Evolutionary conservation across 2,888 invertebrate genomes (phyloP).

Genomic region (Nemurella pictetii): DNA sequence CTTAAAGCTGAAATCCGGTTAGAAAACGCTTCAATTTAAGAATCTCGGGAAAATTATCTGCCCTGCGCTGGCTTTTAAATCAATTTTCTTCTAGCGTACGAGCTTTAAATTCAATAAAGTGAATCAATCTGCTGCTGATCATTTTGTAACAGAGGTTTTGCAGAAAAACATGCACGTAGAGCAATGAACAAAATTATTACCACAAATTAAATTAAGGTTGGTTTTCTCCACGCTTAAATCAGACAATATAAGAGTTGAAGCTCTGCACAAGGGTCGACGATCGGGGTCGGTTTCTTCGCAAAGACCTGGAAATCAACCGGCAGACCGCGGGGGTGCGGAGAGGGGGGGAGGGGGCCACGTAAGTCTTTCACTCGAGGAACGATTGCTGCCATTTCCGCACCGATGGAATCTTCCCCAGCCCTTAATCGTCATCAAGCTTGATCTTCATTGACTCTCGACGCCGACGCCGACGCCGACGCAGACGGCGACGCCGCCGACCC

Average conservation of each 20-base stretch:
- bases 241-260: no score
- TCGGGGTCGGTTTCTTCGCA: no score
- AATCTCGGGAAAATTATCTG: constrained; percentile 1
- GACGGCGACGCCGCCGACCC: not conserved
- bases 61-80: not conserved
- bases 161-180: not conserved
- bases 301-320: no score
- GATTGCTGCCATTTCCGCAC: constrained; percentile 7
- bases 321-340: no score
- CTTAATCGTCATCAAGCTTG: constrained; percentile 16
- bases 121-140: not conserved
- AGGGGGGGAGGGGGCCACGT: not conserved
- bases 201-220: not conserved
- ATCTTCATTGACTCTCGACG: constrained; percentile 12
- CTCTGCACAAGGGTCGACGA: not conserved
- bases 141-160: not conserved
- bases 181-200: not conserved
- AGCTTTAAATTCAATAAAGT: not conserved
- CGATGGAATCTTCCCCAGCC: not conserved
- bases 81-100: not conserved
- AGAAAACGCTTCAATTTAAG: not conserved
- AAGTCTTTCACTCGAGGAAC: constrained; percentile 5
- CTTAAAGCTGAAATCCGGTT: not conserved
- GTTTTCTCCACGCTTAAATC: not conserved
- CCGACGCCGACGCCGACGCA: not conserved